Base-by-base conservation (phyloP, 2,797 vertebrate species). In the Pantherophis vulpinus region DNA sequence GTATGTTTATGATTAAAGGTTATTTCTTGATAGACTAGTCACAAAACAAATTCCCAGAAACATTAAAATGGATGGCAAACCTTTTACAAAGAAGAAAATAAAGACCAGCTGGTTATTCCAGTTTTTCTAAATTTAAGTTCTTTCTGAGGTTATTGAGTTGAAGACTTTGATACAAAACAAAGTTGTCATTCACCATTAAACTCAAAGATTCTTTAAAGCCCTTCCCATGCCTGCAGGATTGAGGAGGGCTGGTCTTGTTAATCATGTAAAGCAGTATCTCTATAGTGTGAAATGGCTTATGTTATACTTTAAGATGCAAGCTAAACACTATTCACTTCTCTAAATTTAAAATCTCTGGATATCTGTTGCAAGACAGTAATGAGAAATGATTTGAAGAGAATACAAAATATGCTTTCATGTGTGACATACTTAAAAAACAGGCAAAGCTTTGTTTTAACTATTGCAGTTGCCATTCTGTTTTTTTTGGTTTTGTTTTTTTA, bases 51-150 rank as follows among this genome's bases (percentile, higher is more conserved):
- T 74, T 90, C 92, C 63, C 91, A 92, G 56, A 92, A 94, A 51
- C 63, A 37, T 93, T 93, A 94, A 94, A 96, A 95, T 55, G 91
- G 92, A 95, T 96, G 95, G 95, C 94, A 96, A 60, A 91, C 87
- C 89, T 94, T 20, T 7, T 51, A 86, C 93, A 94, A 94, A 66
- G n/a, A 95, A 55, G 23, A 63, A 79, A 87, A 93, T 88, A 87
- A 3, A 93, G 88, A 86, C 89, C 94, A 96, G 93, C 94, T 96
- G 94, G 58, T 93, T 96, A 92, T 94, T 95, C 93, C 94, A 94
- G 90, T 93, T 92, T 92, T 92, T 87, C 66, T 90, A 90, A 93
- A 94, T 79, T 87, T 92, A 66, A 90, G 8, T 60, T 91, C 56
- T 0, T 1, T 4, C 29, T 42, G 89, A 9, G 32, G 91, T 91